Percentiles rank a stretch among this genome's conserved stretches.
phyloP scores from a whole-genome alignment of 1,140 invertebrate genomes.

The Apis florea region DNA sequence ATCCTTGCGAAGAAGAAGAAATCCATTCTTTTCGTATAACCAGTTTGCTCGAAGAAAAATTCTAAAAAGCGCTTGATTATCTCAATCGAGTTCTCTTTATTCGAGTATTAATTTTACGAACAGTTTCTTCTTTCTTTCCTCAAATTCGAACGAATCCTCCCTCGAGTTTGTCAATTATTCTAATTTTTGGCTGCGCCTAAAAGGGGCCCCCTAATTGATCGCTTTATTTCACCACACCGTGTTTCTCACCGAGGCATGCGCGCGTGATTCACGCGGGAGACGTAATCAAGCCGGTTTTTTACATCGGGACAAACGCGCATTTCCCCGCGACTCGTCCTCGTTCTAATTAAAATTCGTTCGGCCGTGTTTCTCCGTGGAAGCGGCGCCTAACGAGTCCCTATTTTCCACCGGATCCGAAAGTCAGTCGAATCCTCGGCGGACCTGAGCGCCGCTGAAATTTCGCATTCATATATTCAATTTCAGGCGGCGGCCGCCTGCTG shows the following conservation, averaged over 20 bases:
- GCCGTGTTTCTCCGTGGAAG: neutral
- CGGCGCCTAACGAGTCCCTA: constrained; percentile 43
- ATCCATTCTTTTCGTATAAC: too few relatives aligned
- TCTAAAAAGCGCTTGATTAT: too few relatives aligned
- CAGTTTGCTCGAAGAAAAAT: too few relatives aligned
- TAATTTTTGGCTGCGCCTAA: too few relatives aligned
- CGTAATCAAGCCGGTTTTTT: constrained; percentile 30
- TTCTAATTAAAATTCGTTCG: constrained; percentile 43
- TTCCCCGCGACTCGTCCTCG: constrained; percentile 26
- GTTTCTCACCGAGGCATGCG: neutral
- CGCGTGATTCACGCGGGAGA: neutral
- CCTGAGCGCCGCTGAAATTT: constrained; percentile 35
- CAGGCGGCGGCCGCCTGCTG: constrained; percentile 35
- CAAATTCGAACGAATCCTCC: too few relatives aligned
- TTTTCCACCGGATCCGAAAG: constrained; percentile 39
- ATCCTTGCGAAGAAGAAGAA: too few relatives aligned
- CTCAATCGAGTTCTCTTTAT: too few relatives aligned
- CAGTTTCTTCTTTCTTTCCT: too few relatives aligned
- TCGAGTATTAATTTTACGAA: too few relatives aligned
- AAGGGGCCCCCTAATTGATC: neutral
- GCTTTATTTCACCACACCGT: too few relatives aligned
- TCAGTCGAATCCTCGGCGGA: constrained; percentile 44
- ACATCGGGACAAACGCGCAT: constrained; percentile 30
- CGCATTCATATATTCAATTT: constrained; percentile 61
- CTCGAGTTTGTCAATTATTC: too few relatives aligned